A percentile compares a stretch with the other conserved stretches of the same genome.
Conservation (phyloP, 2,888 invertebrate genomes). For the Kryphioiulus occultus region DNA sequence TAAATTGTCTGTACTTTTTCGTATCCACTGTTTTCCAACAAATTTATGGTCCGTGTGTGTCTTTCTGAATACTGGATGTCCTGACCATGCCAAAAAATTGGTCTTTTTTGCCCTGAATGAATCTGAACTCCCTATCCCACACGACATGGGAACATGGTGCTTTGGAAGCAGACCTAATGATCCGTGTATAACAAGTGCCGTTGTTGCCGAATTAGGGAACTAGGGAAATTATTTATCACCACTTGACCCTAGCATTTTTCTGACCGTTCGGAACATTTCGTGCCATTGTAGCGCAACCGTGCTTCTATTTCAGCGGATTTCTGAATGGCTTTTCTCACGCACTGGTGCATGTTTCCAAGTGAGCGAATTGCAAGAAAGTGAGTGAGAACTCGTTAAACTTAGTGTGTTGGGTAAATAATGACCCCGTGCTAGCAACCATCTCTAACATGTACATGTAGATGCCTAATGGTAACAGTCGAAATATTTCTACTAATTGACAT, state of each 20-base stretch:
- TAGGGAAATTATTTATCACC: background rate
- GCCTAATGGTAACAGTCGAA: background rate
- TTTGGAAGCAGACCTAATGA: background rate
- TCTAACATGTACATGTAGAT: too few relatives aligned
- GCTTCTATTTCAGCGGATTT: background rate
- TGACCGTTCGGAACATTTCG: background rate
- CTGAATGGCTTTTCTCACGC: background rate
- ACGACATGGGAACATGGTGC: background rate
- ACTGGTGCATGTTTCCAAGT: background rate
- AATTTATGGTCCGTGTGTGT: background rate
- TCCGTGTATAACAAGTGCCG: background rate
- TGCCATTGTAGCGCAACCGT: background rate
- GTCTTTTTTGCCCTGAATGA: background rate
- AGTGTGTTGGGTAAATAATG: background rate
- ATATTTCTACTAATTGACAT: background rate
- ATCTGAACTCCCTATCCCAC: background rate
- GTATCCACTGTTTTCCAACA: background rate
- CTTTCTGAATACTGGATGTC: background rate
- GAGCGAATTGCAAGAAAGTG: conserved; percentile 9
- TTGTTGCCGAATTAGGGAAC: conserved; percentile 9
- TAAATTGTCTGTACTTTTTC: background rate
- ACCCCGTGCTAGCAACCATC: background rate
- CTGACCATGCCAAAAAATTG: background rate
- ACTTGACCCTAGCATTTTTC: background rate
- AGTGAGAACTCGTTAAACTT: conserved; percentile 9